A percentile compares a stretch with the other conserved stretches of the same genome.
These are phyloP conservation scores for Pterophyllum scalare DNA, from an alignment of 2,113 vertebrate genomes.

Conservation along the genomic window DNA sequence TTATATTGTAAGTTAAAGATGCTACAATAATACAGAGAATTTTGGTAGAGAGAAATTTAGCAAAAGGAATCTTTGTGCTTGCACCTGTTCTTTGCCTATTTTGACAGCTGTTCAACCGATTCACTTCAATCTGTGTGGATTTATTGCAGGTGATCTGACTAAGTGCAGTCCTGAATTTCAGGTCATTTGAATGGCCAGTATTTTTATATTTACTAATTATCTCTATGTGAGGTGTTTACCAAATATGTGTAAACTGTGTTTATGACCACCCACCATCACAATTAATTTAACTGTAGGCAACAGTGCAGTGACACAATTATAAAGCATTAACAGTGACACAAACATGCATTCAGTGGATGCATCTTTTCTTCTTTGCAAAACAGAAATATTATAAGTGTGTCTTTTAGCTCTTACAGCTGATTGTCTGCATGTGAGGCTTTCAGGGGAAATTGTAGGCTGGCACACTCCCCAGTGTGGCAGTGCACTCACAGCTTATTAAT, in stretches of 20 bases:
- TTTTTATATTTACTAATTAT: background rate
- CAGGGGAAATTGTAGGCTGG: background rate
- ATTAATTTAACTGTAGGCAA: background rate
- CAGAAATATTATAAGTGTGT: background rate
- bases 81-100: background rate
- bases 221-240: background rate
- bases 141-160: too few relatives aligned
- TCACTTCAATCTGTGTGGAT: too few relatives aligned
- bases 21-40: too few relatives aligned
- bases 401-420: too few relatives aligned
- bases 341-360: background rate
- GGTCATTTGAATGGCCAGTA: background rate
- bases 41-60: too few relatives aligned
- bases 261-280: background rate
- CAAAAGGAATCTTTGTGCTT: background rate
- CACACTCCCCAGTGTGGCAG: background rate
- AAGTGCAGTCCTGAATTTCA: background rate
- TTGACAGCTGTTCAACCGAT: background rate
- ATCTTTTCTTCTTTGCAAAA: background rate
- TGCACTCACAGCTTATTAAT: background rate
- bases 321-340: background rate
- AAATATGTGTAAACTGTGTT: background rate
- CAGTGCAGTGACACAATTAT: background rate
- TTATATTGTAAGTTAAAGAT: too few relatives aligned
- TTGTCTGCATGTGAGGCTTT: too few relatives aligned